These are phyloP conservation scores for Thunnus thynnus DNA, from an alignment of 2,113 vertebrate species.

Conservation along the genomic window DNA sequence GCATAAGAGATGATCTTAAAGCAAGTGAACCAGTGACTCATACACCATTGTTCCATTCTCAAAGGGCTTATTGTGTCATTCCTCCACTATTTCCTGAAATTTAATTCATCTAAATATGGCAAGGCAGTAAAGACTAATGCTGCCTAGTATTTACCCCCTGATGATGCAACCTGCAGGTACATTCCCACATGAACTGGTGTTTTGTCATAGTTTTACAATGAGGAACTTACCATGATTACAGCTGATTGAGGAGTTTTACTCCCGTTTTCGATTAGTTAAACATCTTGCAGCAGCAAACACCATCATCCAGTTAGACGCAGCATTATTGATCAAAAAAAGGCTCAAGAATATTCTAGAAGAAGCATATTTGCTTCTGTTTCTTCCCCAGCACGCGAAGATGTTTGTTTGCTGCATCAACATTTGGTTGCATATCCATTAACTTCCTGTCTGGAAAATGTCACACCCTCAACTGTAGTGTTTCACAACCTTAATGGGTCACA, in stretches of 20 bases:
- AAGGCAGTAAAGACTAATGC: neutral
- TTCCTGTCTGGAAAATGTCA: neutral
- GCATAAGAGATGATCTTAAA: constrained; percentile 42
- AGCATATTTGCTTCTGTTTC: neutral
- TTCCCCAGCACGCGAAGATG: neutral
- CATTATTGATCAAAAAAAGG: neutral
- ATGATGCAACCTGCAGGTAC: neutral
- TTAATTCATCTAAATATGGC: constrained; percentile 2
- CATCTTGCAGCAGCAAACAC: neutral
- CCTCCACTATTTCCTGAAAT: constrained; percentile 42
- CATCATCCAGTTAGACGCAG: neutral
- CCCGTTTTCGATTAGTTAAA: neutral
- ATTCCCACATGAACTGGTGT: neutral
- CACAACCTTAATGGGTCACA: no score
- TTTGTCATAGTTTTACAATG: neutral
- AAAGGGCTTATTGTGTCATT: constrained; percentile 34
- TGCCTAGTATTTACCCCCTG: neutral
- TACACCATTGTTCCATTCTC: constrained; percentile 48
- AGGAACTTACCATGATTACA: neutral
- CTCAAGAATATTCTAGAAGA: neutral
- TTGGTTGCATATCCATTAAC: neutral
- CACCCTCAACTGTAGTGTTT: neutral
- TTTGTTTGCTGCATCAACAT: no score
- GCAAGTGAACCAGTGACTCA: constrained; percentile 46
- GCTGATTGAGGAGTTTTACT: neutral